These are phyloP conservation scores for Drosophila orena DNA, from an alignment of 1,140 invertebrate species.

Conservation along the genomic window DNA sequence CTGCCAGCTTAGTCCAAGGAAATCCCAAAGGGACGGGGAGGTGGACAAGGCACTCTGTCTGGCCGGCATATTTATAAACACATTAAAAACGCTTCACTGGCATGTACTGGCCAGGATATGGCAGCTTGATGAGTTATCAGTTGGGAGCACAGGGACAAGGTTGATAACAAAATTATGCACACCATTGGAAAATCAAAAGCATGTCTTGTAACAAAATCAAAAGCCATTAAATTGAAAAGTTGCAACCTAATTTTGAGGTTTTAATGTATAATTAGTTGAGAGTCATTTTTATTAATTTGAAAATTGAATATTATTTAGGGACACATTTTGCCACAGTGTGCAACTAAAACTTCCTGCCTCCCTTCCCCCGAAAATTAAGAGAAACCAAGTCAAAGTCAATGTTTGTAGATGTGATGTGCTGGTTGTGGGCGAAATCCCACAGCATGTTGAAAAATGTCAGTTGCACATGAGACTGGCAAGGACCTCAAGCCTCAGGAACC, in stretches of 20 bases:
- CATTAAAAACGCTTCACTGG: conserved; percentile 70
- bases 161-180: not conserved
- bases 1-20: not conserved
- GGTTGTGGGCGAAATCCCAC: conserved; percentile 31
- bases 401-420: conserved; percentile 56
- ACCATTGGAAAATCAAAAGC: not conserved
- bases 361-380: conserved; percentile 42
- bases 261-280: too few relatives aligned
- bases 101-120: conserved; percentile 18
- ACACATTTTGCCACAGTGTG: conserved; percentile 17
- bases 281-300: too few relatives aligned
- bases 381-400: conserved; percentile 70
- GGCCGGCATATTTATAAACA: conserved; percentile 62
- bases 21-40: not conserved
- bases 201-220: not conserved
- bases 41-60: conserved; percentile 14
- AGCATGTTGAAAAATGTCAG: conserved; percentile 67
- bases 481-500: conserved; percentile 45
- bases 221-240: not conserved
- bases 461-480: conserved; percentile 45
- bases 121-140: conserved; percentile 50
- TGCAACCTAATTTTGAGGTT: too few relatives aligned
- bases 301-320: too few relatives aligned
- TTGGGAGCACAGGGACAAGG: not conserved
- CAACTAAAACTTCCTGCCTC: not conserved